Percentiles rank a stretch among this genome's conserved stretches.
These are phyloP conservation scores for Cervus canadensis DNA, from an alignment of 2,113 vertebrate genomes.

Conservation along the genomic window DNA sequence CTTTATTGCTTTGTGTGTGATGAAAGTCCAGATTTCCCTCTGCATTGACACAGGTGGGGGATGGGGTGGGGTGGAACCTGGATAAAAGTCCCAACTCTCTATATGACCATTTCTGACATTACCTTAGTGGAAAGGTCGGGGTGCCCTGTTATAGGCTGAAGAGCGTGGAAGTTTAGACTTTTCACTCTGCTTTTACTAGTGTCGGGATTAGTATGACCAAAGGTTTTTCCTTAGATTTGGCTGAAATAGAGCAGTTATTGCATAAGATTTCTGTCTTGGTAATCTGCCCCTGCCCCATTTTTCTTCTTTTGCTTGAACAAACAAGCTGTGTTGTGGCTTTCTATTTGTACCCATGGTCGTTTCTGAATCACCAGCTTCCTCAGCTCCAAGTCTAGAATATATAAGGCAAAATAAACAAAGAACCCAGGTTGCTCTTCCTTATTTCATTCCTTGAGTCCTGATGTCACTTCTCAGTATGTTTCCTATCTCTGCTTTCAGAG, in stretches of 20 bases:
- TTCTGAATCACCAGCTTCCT: not conserved
- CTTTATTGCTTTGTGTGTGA: not conserved
- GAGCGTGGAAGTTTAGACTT: not conserved
- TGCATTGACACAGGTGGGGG: not conserved
- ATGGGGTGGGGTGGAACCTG: too few species aligned
- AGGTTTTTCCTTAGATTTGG: not conserved
- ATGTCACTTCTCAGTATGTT: not conserved
- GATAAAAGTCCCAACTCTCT: not conserved
- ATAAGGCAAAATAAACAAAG: not conserved
- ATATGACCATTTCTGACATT: not conserved
- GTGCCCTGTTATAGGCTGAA: fast-evolving
- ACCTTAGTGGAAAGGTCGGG: too few species aligned
- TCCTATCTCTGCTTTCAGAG: not conserved
- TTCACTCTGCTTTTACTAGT: not conserved
- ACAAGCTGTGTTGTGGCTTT: not conserved
- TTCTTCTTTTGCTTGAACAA: not conserved
- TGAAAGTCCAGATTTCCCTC: not conserved
- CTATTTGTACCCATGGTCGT: not conserved
- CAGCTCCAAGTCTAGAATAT: not conserved
- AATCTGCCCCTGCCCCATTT: not conserved
- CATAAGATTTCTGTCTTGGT: not conserved
- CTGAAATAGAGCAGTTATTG: not conserved
- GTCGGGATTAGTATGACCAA: not conserved
- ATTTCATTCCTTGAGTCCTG: not conserved
- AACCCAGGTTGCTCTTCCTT: not conserved